phyloP scores from a whole-genome alignment of 2,113 vertebrate species.

The Hydrochoerus hydrochaeris region DNA sequence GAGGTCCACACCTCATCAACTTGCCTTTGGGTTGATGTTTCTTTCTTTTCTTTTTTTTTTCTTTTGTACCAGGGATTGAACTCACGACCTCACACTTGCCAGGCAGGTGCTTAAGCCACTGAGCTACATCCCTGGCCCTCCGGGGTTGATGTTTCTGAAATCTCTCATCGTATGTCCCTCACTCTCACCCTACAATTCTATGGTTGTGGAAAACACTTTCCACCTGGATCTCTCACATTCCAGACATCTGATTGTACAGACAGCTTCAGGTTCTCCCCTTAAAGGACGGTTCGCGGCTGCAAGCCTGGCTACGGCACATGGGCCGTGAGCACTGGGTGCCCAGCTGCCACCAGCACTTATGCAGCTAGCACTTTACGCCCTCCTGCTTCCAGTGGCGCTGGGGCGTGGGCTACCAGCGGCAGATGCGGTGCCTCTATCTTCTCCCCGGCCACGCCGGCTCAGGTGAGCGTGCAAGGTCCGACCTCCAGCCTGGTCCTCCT shows the following conservation, averaged over 20 bases:
- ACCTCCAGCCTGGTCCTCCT: background rate
- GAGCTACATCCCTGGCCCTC: no score
- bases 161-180: background rate
- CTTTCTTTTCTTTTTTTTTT: no score
- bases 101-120: no score
- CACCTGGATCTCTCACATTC: background rate
- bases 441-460: slow-evolving; percentile 39
- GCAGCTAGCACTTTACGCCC: slow-evolving; percentile 87
- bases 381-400: slow-evolving; percentile 88
- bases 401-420: slow-evolving; percentile 87
- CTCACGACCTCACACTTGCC: no score
- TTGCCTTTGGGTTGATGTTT: background rate
- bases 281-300: slow-evolving; percentile 85
- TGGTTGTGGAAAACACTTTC: background rate
- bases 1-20: background rate
- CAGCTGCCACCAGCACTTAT: slow-evolving; percentile 89
- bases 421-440: slow-evolving; percentile 87
- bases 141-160: slow-evolving; percentile 1
- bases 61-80: no score
- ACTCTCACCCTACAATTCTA: background rate
- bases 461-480: slow-evolving; percentile 35
- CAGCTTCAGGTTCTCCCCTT: slow-evolving; percentile 80
- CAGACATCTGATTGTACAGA: background rate
- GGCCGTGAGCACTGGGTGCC: slow-evolving; percentile 87
- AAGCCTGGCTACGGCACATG: slow-evolving; percentile 88